Base-by-base conservation (phyloP, 2,797 vertebrate species). In the Notolabrus celidotus region DNA sequence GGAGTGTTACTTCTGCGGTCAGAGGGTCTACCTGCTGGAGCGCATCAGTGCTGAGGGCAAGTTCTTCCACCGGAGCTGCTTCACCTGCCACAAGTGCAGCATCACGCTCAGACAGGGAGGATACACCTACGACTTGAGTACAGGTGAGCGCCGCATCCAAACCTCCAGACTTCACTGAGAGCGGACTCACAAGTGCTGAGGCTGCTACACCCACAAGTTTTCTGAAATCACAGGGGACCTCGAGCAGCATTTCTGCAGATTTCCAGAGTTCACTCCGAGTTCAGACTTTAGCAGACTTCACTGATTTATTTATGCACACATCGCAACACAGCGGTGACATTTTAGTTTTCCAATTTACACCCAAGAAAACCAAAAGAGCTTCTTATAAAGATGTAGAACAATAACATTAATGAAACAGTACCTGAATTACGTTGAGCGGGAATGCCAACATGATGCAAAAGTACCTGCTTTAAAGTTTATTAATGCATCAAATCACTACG, bases 61-160 rank as follows among this genome's bases (percentile, higher is more conserved):
- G 80, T 97, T 99, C 92, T 98, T 98, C 93, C 97, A 98, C 73
- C 95, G 96, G 0, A 90, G 94, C 86, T 99, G 97, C 90, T 98
- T 98, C 93, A 92, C 84, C 68, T 99, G 97, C 88, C 70, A 85
- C 22, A 67, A 0, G 34, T 99, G 97, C 19, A 77, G 93, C 70
- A 89, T 94, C 89, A 97, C 96, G 0, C 86, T 98, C 74, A 90
- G 96, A 72, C 94, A 96, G 64, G 96, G 97, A 0, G 94, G 92
- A 66, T 99, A 97, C 39, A 58, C 86, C 78, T 97, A 94, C 27
- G 36, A 95, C 47, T 86, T 90, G 70, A 76, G 71, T 22, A 93
- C 94, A 46, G 96, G 97, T 98, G 79, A 94, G 94, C 6, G 0
- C 0, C 38, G 9, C n/a, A 23, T 10, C 9, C 19, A 12, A 20